These are phyloP conservation scores for Nebria ingens DNA, from an alignment of 1,140 invertebrate species.

Conservation along the genomic window DNA sequence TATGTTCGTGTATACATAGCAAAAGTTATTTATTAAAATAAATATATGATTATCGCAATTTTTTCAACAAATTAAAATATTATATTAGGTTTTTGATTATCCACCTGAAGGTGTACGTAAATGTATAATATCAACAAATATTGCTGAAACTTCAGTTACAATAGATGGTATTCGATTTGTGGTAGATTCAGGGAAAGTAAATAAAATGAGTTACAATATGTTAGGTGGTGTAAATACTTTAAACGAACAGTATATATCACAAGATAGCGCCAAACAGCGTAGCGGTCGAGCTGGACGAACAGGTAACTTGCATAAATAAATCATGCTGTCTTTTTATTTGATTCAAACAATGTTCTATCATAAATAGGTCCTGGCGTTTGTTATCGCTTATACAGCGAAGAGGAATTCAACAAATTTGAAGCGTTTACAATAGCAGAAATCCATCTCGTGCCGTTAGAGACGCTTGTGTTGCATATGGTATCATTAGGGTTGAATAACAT, in stretches of 20 bases:
- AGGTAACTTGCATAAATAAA: constrained; percentile 38
- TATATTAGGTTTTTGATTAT: constrained; percentile 84
- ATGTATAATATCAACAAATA: constrained; percentile 98
- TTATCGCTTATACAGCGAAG: constrained; percentile 79
- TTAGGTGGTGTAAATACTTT: constrained; percentile 46
- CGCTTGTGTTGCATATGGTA: constrained; percentile 87
- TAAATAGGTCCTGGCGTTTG: constrained; percentile 63
- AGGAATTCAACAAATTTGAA: constrained; percentile 49
- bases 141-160: constrained; percentile 97
- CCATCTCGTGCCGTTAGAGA: constrained; percentile 84
- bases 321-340: background rate
- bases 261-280: constrained; percentile 93
- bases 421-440: constrained; percentile 68
- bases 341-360: no score
- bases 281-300: constrained; percentile 88
- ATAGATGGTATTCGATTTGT: constrained; percentile 98
- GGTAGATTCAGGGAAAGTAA: constrained; percentile 92
- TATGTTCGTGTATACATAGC: no score
- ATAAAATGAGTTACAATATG: constrained; percentile 93
- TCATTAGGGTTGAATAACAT: constrained; percentile 88
- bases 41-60: background rate
- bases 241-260: constrained; percentile 86
- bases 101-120: constrained; percentile 91
- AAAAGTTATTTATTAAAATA: no score
- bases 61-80: constrained; percentile 1